Percentiles rank a stretch among this genome's conserved stretches.
phyloP scores from a whole-genome alignment of 2,888 invertebrate species.

The Marasmarcha lunaedactyla region DNA sequence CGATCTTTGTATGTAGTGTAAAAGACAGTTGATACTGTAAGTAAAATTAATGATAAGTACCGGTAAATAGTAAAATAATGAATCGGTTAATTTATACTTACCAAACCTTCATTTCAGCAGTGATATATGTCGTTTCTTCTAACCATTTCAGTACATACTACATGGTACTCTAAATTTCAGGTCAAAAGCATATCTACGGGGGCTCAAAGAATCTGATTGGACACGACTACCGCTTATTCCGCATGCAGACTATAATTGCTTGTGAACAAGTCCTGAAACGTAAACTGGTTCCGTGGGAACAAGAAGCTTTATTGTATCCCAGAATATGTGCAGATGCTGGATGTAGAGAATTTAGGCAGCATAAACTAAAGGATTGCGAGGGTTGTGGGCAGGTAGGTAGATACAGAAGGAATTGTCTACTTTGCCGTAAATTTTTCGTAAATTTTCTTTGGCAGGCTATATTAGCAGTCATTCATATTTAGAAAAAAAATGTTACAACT shows the following conservation, averaged over 20 bases:
- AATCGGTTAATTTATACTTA: too few species aligned
- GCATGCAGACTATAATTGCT: slow-evolving; percentile 72
- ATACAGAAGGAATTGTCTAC: too few species aligned
- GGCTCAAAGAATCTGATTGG: slow-evolving; percentile 55
- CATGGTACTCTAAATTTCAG: slow-evolving; percentile 28
- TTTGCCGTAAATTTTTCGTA: not conserved
- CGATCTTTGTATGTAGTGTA: too few species aligned
- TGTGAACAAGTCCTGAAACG: slow-evolving; percentile 71
- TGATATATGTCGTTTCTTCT: too few species aligned
- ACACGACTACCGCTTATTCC: slow-evolving; percentile 72
- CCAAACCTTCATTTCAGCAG: too few species aligned
- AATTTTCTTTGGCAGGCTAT: too few species aligned
- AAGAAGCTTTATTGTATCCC: slow-evolving; percentile 77
- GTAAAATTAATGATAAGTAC: too few species aligned
- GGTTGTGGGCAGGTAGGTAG: slow-evolving; percentile 69
- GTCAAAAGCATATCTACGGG: slow-evolving; percentile 64
- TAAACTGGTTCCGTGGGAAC: slow-evolving; percentile 73
- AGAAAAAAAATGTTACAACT: too few species aligned
- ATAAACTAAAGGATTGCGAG: slow-evolving; percentile 61
- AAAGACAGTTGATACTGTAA: too few species aligned
- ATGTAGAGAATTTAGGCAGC: slow-evolving; percentile 69
- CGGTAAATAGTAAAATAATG: too few species aligned
- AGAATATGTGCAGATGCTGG: slow-evolving; percentile 65
- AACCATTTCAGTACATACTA: too few species aligned
- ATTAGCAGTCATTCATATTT: too few species aligned